Conservation (phyloP, 2,888 invertebrate genomes). For the Epiblema foenella region DNA sequence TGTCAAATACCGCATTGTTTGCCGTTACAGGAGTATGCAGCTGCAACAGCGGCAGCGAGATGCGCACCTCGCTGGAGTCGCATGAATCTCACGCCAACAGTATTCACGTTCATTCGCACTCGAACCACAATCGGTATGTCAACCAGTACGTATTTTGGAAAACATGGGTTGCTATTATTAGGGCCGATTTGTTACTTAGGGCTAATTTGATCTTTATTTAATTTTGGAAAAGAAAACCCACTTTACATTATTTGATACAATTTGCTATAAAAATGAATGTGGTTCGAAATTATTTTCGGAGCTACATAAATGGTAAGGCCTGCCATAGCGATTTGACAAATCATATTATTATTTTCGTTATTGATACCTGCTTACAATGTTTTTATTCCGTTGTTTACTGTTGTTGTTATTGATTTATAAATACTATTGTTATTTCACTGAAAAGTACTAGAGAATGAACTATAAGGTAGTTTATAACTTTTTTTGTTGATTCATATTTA, state of each 20-base stretch:
- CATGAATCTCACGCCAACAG: slow-evolving; percentile 74
- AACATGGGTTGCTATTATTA: not conserved
- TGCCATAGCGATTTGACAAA: too few species aligned
- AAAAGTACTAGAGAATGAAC: not conserved
- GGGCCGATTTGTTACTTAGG: too few species aligned
- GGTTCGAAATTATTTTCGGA: not conserved
- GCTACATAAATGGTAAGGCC: too few species aligned
- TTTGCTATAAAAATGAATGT: not conserved
- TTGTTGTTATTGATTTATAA: not conserved
- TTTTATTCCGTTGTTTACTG: not conserved
- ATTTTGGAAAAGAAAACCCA: not conserved
- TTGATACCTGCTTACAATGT: too few species aligned
- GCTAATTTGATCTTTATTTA: not conserved
- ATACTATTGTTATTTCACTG: not conserved
- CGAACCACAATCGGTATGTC: slow-evolving; percentile 80
- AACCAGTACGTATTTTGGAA: slow-evolving; percentile 52
- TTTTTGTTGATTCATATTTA: not conserved
- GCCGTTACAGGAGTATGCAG: slow-evolving; percentile 76
- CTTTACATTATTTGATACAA: not conserved
- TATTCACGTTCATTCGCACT: slow-evolving; percentile 64
- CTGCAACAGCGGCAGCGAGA: slow-evolving; percentile 68
- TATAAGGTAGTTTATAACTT: not conserved
- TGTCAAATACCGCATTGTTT: too few species aligned
- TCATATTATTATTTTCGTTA: too few species aligned
- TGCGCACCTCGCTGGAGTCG: slow-evolving; percentile 75